Evolutionary conservation across 2,888 invertebrate species (phyloP).

Genomic region (Drosophila mimica): DNA sequence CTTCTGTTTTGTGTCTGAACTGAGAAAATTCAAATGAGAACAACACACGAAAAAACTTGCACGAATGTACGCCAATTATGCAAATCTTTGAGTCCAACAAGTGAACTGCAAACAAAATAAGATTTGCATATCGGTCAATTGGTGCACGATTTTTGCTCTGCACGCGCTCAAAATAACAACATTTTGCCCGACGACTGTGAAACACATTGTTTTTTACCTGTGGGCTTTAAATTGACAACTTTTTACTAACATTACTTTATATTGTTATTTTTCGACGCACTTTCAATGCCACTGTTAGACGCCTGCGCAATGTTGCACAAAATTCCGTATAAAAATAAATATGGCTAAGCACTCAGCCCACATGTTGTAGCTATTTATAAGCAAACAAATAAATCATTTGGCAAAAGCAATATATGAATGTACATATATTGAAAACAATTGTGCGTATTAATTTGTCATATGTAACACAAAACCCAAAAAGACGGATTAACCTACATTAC

Average conservation of each 20-base stretch:
- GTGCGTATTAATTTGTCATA: conserved; percentile 42
- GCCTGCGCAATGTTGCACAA: conserved; percentile 50
- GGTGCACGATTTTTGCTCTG: conserved; percentile 62
- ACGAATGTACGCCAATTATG: conserved; percentile 69
- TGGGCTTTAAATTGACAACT: conserved; percentile 21
- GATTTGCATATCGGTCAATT: conserved; percentile 78
- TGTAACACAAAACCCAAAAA: conserved; percentile 65
- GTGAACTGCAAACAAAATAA: conserved; percentile 52
- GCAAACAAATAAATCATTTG: conserved; percentile 59
- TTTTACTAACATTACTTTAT: conserved; percentile 13
- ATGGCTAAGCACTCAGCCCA: conserved; percentile 47
- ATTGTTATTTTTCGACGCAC: conserved; percentile 36
- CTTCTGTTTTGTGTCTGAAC: conserved; percentile 58
- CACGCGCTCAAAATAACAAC: conserved; percentile 67
- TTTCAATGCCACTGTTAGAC: conserved; percentile 62
- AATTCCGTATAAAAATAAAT: conserved; percentile 41
- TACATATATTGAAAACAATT: conserved; percentile 7
- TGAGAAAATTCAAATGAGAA: conserved; percentile 68
- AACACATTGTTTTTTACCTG: conserved; percentile 42
- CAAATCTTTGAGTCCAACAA: conserved; percentile 55
- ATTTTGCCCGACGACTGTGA: conserved; percentile 26
- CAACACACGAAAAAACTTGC: conserved; percentile 51
- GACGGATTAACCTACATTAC: conserved; percentile 72
- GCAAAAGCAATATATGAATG: conserved; percentile 5
- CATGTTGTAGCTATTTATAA: conserved; percentile 59